phyloP scores from a whole-genome alignment of 2,113 vertebrate species.

The Brachirus orientalis region DNA sequence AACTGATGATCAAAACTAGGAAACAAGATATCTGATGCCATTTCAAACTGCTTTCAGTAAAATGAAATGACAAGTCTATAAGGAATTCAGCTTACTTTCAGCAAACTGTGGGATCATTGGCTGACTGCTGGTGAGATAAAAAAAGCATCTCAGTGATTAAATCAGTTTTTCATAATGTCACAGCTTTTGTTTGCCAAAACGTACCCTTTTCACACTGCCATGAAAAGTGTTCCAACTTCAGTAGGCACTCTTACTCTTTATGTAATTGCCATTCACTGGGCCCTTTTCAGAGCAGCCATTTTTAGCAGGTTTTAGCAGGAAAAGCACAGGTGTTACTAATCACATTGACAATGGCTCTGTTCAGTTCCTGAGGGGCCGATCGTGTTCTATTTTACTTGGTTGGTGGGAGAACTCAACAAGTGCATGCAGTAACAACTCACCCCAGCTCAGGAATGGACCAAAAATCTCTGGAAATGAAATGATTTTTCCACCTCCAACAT shows the following conservation, averaged over 20 bases:
- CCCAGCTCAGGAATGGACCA: not conserved
- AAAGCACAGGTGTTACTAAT: no score
- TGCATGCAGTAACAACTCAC: constrained; percentile 24
- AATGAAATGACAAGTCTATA: constrained; percentile 56
- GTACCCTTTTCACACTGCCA: constrained; percentile 27
- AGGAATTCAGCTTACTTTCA: constrained; percentile 55
- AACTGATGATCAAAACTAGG: constrained; percentile 59
- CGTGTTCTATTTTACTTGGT: constrained; percentile 6
- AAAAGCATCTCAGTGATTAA: constrained; percentile 42
- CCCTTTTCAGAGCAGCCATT: no score
- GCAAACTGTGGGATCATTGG: constrained; percentile 7
- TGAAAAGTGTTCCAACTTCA: constrained; percentile 25
- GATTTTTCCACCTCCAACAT: constrained; percentile 11
- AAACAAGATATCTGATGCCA: constrained; percentile 58
- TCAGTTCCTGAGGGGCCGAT: no score
- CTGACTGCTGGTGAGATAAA: constrained; percentile 52
- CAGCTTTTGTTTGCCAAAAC: constrained; percentile 50
- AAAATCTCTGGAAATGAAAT: constrained; percentile 15
- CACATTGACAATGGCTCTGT: no score
- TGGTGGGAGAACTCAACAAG: constrained; percentile 36
- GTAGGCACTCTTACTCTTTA: constrained; percentile 37
- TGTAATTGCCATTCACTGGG: constrained; percentile 24
- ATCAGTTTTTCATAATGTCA: constrained; percentile 61
- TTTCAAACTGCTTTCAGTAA: constrained; percentile 65
- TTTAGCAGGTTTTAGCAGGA: no score